Percentiles rank a stretch among this genome's conserved stretches.
Evolutionary conservation across 2,888 invertebrate species (phyloP).

Genomic region (Bursaphelenchus okinawaensis): DNA sequence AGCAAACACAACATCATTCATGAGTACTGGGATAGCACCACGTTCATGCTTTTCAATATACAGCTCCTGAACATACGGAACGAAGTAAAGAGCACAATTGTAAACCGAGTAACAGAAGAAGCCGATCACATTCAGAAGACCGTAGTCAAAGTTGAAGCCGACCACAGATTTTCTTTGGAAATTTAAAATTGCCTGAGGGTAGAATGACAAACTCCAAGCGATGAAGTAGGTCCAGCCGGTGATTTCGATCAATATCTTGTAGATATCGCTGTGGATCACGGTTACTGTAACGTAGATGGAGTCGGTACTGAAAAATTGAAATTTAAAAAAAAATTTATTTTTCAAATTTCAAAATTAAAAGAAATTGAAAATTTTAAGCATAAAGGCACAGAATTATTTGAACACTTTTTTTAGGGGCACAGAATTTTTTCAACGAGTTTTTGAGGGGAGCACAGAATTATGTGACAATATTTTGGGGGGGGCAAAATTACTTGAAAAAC

Average conservation of each 20-base stretch:
- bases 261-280: slow-evolving; percentile 31
- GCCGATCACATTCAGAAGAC: slow-evolving; percentile 83
- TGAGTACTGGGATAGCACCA: slow-evolving; percentile 83
- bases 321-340: background rate
- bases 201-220: slow-evolving; percentile 96
- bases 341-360: no score
- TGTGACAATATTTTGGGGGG: no score
- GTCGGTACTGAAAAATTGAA: slow-evolving; percentile 10
- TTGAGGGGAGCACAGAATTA: no score
- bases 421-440: no score
- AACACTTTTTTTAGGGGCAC: no score
- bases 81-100: slow-evolving; percentile 82
- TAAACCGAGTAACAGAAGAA: slow-evolving; percentile 84
- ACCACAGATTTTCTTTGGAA: slow-evolving; percentile 83
- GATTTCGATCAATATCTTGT: slow-evolving; percentile 61
- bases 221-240: slow-evolving; percentile 96
- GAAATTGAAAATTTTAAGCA: no score
- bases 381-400: no score
- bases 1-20: slow-evolving; percentile 92
- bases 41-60: slow-evolving; percentile 76
- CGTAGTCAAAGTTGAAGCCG: slow-evolving; percentile 90
- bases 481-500: no score
- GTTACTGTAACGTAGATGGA: slow-evolving; percentile 29
- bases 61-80: slow-evolving; percentile 72
- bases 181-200: slow-evolving; percentile 89